Conservation (phyloP, 1,140 invertebrate species). For the Trichonephila clavipes region DNA sequence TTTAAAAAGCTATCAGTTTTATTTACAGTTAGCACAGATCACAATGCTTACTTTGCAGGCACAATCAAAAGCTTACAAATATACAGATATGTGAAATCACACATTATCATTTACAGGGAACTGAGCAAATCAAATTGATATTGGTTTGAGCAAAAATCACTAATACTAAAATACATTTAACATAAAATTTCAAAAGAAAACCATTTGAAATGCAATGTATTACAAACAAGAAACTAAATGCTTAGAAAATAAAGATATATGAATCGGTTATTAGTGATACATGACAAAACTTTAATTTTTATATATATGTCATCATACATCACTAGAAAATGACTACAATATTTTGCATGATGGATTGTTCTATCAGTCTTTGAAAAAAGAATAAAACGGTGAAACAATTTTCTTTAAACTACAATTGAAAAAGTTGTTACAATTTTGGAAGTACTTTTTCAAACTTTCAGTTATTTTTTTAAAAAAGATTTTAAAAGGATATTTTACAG, state of each 20-base stretch:
- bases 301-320: neutral
- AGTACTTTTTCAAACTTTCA: too few relatives aligned
- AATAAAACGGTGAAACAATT: too few relatives aligned
- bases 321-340: slow-evolving; percentile 22
- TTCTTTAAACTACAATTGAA: too few relatives aligned
- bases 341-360: neutral
- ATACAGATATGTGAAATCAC: slow-evolving; percentile 47
- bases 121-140: slow-evolving; percentile 62
- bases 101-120: slow-evolving; percentile 55
- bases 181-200: slow-evolving; percentile 23
- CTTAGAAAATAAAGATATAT: neutral
- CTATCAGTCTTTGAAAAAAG: too few relatives aligned
- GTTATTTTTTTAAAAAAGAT: too few relatives aligned
- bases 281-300: neutral
- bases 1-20: slow-evolving; percentile 63
- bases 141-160: slow-evolving; percentile 53
- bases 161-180: slow-evolving; percentile 31
- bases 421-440: too few relatives aligned
- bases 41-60: slow-evolving; percentile 57
- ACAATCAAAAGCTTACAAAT: slow-evolving; percentile 63
- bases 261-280: neutral
- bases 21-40: slow-evolving; percentile 70
- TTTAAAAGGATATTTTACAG: too few relatives aligned
- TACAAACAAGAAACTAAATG: neutral
- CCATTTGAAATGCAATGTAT: neutral